Base-by-base conservation (phyloP, 2,797 vertebrate species). In the Eulemur rubriventer region DNA sequence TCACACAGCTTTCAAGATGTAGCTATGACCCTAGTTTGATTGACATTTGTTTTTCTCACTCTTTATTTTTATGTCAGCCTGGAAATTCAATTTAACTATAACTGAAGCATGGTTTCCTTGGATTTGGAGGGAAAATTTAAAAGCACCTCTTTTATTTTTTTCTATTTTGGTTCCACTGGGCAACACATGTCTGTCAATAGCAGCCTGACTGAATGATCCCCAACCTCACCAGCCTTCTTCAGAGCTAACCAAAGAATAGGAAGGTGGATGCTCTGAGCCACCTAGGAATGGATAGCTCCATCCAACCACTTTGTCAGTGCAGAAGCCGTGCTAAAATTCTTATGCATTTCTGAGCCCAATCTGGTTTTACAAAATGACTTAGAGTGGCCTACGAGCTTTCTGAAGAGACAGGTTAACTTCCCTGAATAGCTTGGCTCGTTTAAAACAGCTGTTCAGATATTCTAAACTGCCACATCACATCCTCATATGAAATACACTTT, bases 381-480 rank as follows among this genome's bases (percentile, higher is more conserved):
- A 91, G 84, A 95, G 18, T 96, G 70, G 41, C 72, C 63, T 75
- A 96, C 22, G 46, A 97, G 52, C 70, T 97, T 98, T 98, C 94
- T 48, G 33, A 97, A 94, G 18, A 98, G 57, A 91, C 22, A 57
- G 75, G 69, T 97, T 97, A 97, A 97, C 43, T 95, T 95, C 91
- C 79, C 24, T 85, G 89, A 97, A 97, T 95, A 98, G n/a, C 81
- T 97, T 41, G 5, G 30, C 93, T 98, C 79, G 78, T 98, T 98
- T 95, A 92, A 97, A 98, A 97, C 38, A 87, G 41, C 95, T 97
- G 18, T 97, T 98, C 95, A 98, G 94, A 84, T 98, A 98, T 98
- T 98, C 97, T 92, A 85, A 97, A 95, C 95, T 96, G 94, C 91
- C 97, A 97, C 81, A 97, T 97, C 76, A 84, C 84, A 98, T 97